Conservation (phyloP, 2,888 invertebrate genomes). For the Ganaspis brasiliensis region DNA sequence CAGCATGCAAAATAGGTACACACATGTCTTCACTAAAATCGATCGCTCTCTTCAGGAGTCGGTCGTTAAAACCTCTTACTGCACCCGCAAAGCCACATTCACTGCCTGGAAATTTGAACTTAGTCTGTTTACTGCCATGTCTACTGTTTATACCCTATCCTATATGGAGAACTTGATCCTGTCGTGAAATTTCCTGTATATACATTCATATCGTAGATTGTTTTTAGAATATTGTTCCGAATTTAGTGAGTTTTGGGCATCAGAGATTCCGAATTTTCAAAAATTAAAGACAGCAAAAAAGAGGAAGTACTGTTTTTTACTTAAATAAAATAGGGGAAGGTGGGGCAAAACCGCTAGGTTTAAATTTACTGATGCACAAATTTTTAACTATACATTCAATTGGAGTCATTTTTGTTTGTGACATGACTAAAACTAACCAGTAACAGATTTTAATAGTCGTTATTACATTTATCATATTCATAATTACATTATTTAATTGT, state of each 20-base stretch:
- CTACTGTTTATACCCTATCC: not conserved
- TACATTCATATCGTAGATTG: not conserved
- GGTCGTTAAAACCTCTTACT: slow-evolving; percentile 3
- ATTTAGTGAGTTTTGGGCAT: not conserved
- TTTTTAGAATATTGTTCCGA: not conserved
- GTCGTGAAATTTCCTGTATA: not conserved
- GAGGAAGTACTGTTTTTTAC: no score
- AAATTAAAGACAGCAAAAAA: no score
- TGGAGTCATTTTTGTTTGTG: no score
- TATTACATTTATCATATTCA: no score
- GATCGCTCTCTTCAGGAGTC: slow-evolving; percentile 17
- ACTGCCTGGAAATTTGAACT: not conserved
- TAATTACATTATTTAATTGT: no score
- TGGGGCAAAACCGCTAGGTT: no score
- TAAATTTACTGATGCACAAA: no score
- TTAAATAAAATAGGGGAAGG: no score
- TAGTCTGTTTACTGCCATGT: not conserved
- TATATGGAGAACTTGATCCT: not conserved
- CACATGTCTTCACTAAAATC: slow-evolving; percentile 38
- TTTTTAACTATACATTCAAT: no score
- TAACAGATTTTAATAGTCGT: no score
- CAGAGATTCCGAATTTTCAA: not conserved
- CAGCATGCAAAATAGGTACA: slow-evolving; percentile 32
- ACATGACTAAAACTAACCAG: no score
- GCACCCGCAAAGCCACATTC: slow-evolving; percentile 6